These are phyloP conservation scores for Chaetodon trifasciatus DNA, from an alignment of 2,797 vertebrate species.

Conservation along the genomic window DNA sequence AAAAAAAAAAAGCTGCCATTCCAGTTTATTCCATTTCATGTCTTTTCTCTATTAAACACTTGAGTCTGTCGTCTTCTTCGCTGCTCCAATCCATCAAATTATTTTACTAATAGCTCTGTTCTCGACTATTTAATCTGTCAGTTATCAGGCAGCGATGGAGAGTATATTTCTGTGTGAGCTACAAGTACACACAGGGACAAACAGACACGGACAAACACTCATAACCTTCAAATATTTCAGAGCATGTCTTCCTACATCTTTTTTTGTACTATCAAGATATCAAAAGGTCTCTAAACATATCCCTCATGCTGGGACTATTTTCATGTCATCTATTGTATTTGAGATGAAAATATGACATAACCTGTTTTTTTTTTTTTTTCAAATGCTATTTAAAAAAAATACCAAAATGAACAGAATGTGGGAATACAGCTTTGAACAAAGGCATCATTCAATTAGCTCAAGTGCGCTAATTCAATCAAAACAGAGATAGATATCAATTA, in stretches of 20 bases:
- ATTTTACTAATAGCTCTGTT: constrained; percentile 50
- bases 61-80: constrained; percentile 21
- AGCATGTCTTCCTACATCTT: not conserved
- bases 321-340: constrained; percentile 9
- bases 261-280: not conserved
- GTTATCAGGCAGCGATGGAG: constrained; percentile 54
- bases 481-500: constrained; percentile 61
- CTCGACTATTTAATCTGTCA: constrained; percentile 69
- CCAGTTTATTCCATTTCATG: constrained; percentile 26
- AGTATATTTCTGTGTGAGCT: constrained; percentile 36
- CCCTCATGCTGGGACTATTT: not conserved
- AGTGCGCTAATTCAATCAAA: constrained; percentile 65
- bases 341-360: constrained; percentile 33
- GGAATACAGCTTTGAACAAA: constrained; percentile 29
- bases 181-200: not conserved
- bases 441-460: constrained; percentile 49
- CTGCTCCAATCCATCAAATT: constrained; percentile 59
- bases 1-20: constrained; percentile 24
- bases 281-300: not conserved
- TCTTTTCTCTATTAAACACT: constrained; percentile 27
- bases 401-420: constrained; percentile 6
- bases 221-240: not conserved
- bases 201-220: not conserved
- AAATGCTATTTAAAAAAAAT: constrained; percentile 32
- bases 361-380: not conserved